Evolutionary conservation across 2,113 vertebrate species (phyloP).

Genomic region (human): GRCh38 chr17:21597501-21598000

Average conservation of each 20-base stretch:
- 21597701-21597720: background rate
- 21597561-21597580: background rate
- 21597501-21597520: background rate
- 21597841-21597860: rapidly evolving
- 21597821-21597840: background rate
- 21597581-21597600: background rate
- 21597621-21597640: no score
- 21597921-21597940: background rate
- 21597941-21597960: background rate
- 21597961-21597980: background rate
- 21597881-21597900: background rate
- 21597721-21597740: background rate
- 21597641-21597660: rapidly evolving
- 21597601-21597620: background rate
- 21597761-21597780: background rate
- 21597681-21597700: rapidly evolving
- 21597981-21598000: background rate
- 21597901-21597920: background rate
- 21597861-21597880: background rate
- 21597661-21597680: background rate
- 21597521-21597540: background rate
- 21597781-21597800: background rate
- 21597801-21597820: no score
- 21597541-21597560: background rate
- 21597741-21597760: background rate